Conservation (phyloP, 2,888 invertebrate species). For the Eupithecia inturbata region DNA sequence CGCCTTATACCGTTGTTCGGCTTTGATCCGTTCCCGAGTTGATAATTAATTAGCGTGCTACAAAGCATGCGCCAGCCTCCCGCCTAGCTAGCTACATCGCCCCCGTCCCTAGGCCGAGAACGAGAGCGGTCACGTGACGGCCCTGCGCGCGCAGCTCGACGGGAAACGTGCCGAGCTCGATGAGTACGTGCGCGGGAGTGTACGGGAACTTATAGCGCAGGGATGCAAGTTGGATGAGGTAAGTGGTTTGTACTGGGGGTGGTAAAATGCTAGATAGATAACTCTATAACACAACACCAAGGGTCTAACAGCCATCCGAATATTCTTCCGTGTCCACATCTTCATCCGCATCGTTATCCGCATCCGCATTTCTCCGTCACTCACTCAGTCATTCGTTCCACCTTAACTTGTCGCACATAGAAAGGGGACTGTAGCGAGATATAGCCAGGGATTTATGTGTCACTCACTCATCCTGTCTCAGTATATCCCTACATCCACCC, state of each 20-base stretch:
- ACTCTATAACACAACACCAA: not conserved
- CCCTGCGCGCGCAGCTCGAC: conserved; percentile 81
- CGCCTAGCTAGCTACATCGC: conserved; percentile 39
- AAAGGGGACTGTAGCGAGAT: too few relatives aligned
- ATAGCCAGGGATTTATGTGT: too few relatives aligned
- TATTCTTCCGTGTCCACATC: not conserved
- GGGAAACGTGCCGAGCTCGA: conserved; percentile 81
- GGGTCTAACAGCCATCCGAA: not conserved
- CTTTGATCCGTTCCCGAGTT: not conserved
- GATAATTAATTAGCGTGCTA: not conserved
- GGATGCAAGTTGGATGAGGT: conserved; percentile 80
- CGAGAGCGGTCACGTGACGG: conserved; percentile 86
- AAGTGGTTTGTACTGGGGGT: conserved; percentile 49
- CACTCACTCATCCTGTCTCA: not conserved
- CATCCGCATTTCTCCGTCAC: not conserved
- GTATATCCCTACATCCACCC: not conserved
- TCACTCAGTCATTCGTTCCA: too few relatives aligned
- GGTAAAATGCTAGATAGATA: not conserved
- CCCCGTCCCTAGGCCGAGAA: conserved; percentile 85
- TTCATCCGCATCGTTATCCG: too few relatives aligned
- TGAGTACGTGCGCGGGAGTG: conserved; percentile 77
- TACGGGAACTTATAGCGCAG: conserved; percentile 79
- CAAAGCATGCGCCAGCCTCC: not conserved
- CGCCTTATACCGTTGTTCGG: not conserved
- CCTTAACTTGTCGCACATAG: too few relatives aligned